phyloP scores from a whole-genome alignment of 2,888 invertebrate genomes.

The Eristalis arbustorum region DNA sequence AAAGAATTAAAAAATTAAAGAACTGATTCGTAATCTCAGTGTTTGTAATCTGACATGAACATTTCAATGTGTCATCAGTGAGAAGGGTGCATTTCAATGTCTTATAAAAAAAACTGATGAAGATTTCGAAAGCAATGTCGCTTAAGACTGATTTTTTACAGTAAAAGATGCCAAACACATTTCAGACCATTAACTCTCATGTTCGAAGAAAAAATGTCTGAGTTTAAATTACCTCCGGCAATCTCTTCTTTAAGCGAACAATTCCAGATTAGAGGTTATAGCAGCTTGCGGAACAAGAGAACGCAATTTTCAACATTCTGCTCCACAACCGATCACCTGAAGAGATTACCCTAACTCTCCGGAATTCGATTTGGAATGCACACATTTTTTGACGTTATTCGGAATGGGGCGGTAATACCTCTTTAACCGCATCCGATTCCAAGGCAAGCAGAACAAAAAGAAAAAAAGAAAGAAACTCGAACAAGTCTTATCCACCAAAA shows the following conservation, averaged over 20 bases:
- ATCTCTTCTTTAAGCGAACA: too few species aligned
- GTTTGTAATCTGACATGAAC: background rate
- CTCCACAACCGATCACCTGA: background rate
- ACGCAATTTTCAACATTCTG: background rate
- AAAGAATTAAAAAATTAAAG: background rate
- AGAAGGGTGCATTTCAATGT: too few species aligned
- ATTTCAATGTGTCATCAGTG: too few species aligned
- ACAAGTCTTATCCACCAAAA: constrained; percentile 65
- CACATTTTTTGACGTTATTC: constrained; percentile 19
- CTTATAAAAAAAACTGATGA: too few species aligned
- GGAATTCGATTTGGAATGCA: constrained; percentile 35
- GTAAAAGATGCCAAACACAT: too few species aligned
- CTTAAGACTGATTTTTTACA: too few species aligned
- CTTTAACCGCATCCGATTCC: constrained; percentile 3
- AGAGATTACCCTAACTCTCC: constrained; percentile 58
- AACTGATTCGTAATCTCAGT: background rate
- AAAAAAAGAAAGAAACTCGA: constrained; percentile 1
- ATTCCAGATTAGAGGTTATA: too few species aligned
- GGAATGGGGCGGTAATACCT: background rate
- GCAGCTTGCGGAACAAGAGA: background rate
- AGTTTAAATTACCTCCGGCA: too few species aligned
- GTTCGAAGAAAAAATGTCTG: too few species aligned
- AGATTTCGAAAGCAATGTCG: too few species aligned
- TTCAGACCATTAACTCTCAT: too few species aligned
- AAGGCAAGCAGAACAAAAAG: background rate